These are phyloP conservation scores for Sinodicranocentrus sp. DNA, from an alignment of 2,888 invertebrate genomes.

Conservation along the genomic window DNA sequence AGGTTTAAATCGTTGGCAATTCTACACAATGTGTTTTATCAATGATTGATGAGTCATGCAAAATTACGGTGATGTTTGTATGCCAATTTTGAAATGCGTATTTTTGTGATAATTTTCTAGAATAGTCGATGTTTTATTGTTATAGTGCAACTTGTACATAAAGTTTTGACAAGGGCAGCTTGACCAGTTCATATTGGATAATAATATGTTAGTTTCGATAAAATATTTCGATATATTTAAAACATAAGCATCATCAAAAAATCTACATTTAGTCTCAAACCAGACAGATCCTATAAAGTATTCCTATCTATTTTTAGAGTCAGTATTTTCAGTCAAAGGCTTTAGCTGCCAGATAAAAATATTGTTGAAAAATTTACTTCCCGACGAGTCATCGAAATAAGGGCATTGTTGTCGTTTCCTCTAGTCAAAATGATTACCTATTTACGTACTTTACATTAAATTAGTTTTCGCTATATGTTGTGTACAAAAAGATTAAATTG, in stretches of 20 bases:
- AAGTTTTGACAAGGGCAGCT: too few species aligned
- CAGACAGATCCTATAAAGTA: neutral
- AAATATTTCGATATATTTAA: too few species aligned
- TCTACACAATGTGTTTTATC: neutral
- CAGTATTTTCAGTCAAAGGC: too few species aligned
- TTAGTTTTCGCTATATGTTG: neutral
- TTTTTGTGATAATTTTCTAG: constrained; percentile 6
- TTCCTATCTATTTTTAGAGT: neutral
- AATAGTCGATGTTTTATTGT: neutral
- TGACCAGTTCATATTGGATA: too few species aligned
- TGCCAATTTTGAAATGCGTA: constrained; percentile 29
- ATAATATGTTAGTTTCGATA: too few species aligned
- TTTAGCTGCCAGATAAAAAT: too few species aligned
- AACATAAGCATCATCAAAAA: too few species aligned
- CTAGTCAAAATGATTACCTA: constrained; percentile 40
- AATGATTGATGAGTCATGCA: neutral
- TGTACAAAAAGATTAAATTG: too few species aligned
- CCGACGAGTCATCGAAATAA: too few species aligned
- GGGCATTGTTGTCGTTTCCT: neutral
- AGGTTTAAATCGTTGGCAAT: constrained; percentile 31
- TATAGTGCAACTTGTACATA: neutral
- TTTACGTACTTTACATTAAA: neutral
- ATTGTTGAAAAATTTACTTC: too few species aligned
- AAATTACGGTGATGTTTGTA: constrained; percentile 21
- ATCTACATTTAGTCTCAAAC: too few species aligned